Conservation (phyloP, 2,797 vertebrate genomes). For the Fratercula arctica region DNA sequence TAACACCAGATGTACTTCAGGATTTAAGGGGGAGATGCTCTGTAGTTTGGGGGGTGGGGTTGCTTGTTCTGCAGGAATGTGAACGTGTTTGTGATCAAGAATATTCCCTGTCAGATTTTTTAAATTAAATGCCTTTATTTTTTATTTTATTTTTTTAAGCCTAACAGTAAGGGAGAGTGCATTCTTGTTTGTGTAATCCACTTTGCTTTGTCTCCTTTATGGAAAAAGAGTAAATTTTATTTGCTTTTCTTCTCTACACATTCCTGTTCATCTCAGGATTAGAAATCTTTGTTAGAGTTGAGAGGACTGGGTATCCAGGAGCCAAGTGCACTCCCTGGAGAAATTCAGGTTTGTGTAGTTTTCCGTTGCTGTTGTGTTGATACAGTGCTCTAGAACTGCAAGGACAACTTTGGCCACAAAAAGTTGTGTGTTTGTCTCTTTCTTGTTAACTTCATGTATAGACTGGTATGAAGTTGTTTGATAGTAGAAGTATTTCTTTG, state of each 20-base stretch:
- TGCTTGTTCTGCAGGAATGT: neutral
- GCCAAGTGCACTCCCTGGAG: neutral
- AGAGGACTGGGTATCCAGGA: neutral
- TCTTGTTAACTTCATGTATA: neutral
- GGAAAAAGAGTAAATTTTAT: neutral
- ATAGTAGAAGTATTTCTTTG: neutral
- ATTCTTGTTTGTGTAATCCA: neutral
- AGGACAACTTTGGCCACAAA: neutral
- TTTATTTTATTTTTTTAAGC: neutral
- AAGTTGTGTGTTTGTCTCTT: neutral
- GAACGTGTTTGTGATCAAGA: neutral
- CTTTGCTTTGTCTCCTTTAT: neutral
- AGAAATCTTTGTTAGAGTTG: neutral
- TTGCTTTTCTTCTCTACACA: fast-evolving
- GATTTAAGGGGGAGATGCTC: neutral
- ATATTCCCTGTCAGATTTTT: neutral
- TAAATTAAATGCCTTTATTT: neutral
- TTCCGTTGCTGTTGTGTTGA: neutral
- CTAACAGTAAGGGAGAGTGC: neutral
- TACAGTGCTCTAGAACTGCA: neutral
- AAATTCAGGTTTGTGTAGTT: neutral
- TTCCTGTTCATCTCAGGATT: neutral
- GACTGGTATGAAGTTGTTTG: neutral
- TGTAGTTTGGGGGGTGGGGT: neutral
- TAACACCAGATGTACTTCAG: neutral